Base-by-base conservation (phyloP, 1,140 invertebrate species). In the Drosophila kohkoa region DNA sequence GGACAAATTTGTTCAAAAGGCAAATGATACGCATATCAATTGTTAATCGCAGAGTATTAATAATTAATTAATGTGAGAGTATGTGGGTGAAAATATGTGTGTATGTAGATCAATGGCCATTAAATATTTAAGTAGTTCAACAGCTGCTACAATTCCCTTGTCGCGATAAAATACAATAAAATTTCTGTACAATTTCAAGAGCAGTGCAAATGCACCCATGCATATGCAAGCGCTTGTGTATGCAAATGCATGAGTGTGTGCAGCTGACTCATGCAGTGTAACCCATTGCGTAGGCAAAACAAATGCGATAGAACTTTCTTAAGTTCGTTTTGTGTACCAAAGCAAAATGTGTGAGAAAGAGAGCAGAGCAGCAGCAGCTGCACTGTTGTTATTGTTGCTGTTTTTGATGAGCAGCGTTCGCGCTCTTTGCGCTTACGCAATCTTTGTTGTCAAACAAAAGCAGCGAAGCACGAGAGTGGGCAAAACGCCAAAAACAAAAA, bases 381-480 rank as follows among this genome's bases (percentile, higher is more conserved):
- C 20, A 25, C 3, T 25, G 20, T 25, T 25, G 20, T 20, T 38
- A 45, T 43, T 35, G 46, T 5, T 58, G 48, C 45, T 30, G 32
- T 28, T 67, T 30, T 52, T 62, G 48, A 52, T 32, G 20, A 52
- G 32, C 11, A 45, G 20, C 11, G 8, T 38, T 58, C 32, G 32
- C 20, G 46, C 35, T 62, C 35, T 62, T 35, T 30, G n/a, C 41
- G 74, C 77, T 88, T 78, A 89, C 83, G 85, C 72, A 89, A 88
- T 72, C 77, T 89, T 88, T 88, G 83, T 88, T 88, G 71, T 88
- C 51, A 88, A 88, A 88, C 83, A 88, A 85, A 80, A 68, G 70
- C 64, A 51, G 49, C 62, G 41, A 58, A 51, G 20, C 48, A 38
- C 7, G 35, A 38, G 28, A 16, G 58, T 48, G 52, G 82, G 82